phyloP scores from a whole-genome alignment of 2,797 vertebrate species.

The Brachymystax lenok region DNA sequence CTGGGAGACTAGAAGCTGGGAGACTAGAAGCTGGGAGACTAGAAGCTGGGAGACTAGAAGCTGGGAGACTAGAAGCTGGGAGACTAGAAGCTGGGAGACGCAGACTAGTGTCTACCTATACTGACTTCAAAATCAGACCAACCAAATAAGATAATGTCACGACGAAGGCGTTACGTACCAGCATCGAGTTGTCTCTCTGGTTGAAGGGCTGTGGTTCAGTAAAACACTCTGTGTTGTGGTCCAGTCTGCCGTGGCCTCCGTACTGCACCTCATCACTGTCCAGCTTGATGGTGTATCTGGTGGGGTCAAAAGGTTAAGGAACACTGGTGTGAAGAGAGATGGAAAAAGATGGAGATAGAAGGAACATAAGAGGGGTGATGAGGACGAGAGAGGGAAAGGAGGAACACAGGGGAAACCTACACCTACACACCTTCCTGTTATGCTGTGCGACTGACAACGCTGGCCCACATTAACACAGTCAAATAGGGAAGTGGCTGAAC shows the following conservation, averaged over 20 bases:
- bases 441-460: background rate
- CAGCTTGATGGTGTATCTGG: slow-evolving; percentile 92
- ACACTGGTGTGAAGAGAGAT: slow-evolving; percentile 14
- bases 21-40: too few relatives aligned
- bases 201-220: slow-evolving; percentile 81
- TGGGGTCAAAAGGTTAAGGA: slow-evolving; percentile 78
- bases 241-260: slow-evolving; percentile 92
- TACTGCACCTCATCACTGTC: slow-evolving; percentile 87
- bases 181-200: slow-evolving; percentile 80
- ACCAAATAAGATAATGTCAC: background rate
- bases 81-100: too few relatives aligned
- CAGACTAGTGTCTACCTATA: too few relatives aligned
- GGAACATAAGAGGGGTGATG: background rate
- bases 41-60: too few relatives aligned
- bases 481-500: slow-evolving; percentile 59
- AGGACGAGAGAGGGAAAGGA: background rate
- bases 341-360: background rate
- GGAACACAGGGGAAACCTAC: too few relatives aligned
- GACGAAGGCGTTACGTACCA: slow-evolving; percentile 77
- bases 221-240: slow-evolving; percentile 91
- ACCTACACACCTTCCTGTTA: background rate
- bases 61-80: too few relatives aligned
- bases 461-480: slow-evolving; percentile 47
- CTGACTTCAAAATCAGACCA: too few relatives aligned
- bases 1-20: too few relatives aligned